Evolutionary conservation across 2,888 invertebrate species (phyloP).

Genomic region (Adineta ricciae): DNA sequence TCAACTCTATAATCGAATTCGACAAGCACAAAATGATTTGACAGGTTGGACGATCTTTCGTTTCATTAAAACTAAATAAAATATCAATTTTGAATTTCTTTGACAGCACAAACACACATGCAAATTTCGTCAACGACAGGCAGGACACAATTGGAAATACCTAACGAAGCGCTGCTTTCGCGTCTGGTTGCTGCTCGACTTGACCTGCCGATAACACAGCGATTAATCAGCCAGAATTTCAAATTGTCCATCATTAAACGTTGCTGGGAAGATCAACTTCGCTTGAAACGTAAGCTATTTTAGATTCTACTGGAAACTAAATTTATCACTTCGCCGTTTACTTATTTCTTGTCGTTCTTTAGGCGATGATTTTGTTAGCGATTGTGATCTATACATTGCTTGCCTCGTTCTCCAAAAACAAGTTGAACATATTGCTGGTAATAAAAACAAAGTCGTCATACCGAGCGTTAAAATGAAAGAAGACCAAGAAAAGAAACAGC

Average conservation of each 20-base stretch:
- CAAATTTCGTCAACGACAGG: neutral
- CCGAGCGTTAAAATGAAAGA: neutral
- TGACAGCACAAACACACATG: too few species aligned
- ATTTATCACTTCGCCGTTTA: too few species aligned
- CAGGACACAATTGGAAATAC: neutral
- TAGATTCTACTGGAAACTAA: too few species aligned
- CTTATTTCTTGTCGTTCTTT: neutral
- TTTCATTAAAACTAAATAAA: too few species aligned
- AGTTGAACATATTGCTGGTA: neutral
- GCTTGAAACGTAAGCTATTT: neutral
- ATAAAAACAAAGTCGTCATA: neutral
- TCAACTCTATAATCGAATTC: neutral
- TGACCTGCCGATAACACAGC: neutral
- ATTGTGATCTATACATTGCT: neutral
- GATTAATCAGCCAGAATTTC: neutral
- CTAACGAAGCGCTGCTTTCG: neutral
- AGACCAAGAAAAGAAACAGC: neutral
- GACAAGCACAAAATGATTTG: neutral
- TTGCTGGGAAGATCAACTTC: neutral
- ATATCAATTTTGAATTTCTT: too few species aligned
- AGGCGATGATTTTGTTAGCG: neutral
- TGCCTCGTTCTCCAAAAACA: neutral
- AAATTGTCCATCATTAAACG: neutral
- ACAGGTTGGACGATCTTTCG: neutral
- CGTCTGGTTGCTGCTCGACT: neutral